These are phyloP conservation scores for Brachypodius melanocephalos DNA, from an alignment of 2,113 vertebrate species.

Conservation along the genomic window DNA sequence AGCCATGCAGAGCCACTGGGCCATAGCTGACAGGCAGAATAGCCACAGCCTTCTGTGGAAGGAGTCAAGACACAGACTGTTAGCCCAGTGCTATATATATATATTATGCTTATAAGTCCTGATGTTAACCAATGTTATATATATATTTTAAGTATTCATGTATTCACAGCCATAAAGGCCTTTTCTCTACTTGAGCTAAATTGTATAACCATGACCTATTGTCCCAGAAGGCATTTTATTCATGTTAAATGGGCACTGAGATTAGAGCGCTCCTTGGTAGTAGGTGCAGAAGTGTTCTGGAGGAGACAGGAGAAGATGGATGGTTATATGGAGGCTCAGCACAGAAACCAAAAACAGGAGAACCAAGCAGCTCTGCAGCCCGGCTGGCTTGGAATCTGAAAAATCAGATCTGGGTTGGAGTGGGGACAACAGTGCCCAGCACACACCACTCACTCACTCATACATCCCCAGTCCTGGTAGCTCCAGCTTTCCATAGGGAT, in stretches of 20 bases:
- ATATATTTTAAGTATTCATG: constrained; percentile 62
- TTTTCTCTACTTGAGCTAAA: constrained; percentile 54
- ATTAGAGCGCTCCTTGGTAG: constrained; percentile 9
- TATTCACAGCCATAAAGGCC: constrained; percentile 62
- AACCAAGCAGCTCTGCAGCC: not conserved
- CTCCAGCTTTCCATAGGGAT: fast-evolving
- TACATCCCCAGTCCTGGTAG: not conserved
- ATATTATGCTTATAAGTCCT: constrained; percentile 32
- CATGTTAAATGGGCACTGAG: constrained; percentile 37
- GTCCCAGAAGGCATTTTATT: constrained; percentile 63
- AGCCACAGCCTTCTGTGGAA: not conserved
- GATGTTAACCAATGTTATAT: constrained; percentile 41
- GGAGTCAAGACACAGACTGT: not conserved
- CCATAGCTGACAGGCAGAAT: not conserved
- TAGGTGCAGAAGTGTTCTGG: not conserved
- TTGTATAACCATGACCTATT: constrained; percentile 54
- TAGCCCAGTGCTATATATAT: not conserved
- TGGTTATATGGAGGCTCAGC: not conserved
- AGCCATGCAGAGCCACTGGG: not conserved
- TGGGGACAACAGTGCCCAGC: not conserved
- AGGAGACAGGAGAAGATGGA: constrained; percentile 26
- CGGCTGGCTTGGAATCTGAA: not conserved
- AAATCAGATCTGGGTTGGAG: not conserved
- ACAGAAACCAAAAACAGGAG: not conserved
- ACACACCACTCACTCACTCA: not conserved